Evolutionary conservation across 2,888 invertebrate species (phyloP).

Genomic region (Rosalia funebris): DNA sequence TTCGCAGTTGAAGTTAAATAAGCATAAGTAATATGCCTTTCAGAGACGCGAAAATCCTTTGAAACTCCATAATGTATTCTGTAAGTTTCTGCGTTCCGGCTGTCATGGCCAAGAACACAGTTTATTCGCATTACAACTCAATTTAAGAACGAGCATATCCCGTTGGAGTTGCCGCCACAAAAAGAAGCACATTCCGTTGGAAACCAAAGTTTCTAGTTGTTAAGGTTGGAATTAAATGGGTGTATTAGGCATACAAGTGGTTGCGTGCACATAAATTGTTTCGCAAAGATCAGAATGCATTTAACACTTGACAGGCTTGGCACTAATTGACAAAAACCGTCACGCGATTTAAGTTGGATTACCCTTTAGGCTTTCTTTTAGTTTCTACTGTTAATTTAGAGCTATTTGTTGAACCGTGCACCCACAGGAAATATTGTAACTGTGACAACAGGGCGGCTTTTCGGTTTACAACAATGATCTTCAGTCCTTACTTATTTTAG

Average conservation of each 20-base stretch:
- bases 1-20: too few species aligned
- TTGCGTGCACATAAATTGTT: conserved; percentile 25
- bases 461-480: too few species aligned
- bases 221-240: conserved; percentile 32
- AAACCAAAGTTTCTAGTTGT: conserved; percentile 37
- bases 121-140: conserved; percentile 39
- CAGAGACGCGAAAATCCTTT: conserved; percentile 31
- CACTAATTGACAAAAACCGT: not conserved
- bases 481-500: too few species aligned
- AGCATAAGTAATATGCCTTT: too few species aligned
- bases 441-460: too few species aligned
- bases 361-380: too few species aligned
- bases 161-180: too few species aligned
- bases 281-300: conserved; percentile 31
- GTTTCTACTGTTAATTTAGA: too few species aligned
- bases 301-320: not conserved
- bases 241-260: conserved; percentile 23
- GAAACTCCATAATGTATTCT: conserved; percentile 30
- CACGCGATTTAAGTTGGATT: not conserved
- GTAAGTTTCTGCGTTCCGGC: conserved; percentile 17
- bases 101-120: conserved; percentile 35
- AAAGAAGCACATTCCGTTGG: conserved; percentile 30
- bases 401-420: too few species aligned
- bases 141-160: conserved; percentile 38
- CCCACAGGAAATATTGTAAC: too few species aligned